Conservation (phyloP, 1,140 invertebrate genomes). For the Protaetia brevitarsis region DNA sequence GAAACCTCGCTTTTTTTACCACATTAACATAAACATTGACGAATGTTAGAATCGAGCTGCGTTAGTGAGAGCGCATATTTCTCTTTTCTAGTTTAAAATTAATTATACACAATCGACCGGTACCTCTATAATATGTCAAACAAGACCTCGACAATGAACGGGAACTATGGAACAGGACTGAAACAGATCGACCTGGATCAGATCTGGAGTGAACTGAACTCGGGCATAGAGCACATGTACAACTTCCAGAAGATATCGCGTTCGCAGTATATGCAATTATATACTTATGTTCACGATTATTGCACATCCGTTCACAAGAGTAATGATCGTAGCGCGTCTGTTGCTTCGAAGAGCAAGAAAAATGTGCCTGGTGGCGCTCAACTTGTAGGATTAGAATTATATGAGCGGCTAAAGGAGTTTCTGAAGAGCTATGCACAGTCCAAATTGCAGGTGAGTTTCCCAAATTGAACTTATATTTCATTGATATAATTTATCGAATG, state of each 20-base stretch:
- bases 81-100: slow-evolving; percentile 2
- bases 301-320: slow-evolving; percentile 89
- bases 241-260: slow-evolving; percentile 78
- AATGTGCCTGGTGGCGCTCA: slow-evolving; percentile 62
- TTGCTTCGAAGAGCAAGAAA: slow-evolving; percentile 39
- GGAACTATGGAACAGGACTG: slow-evolving; percentile 54
- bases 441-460: slow-evolving; percentile 64
- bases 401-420: slow-evolving; percentile 90
- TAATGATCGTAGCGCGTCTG: slow-evolving; percentile 49
- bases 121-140: slow-evolving; percentile 28
- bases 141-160: slow-evolving; percentile 32
- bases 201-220: slow-evolving; percentile 92
- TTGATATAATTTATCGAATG: too few species aligned
- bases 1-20: too few species aligned
- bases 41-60: background rate
- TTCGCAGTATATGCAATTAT: slow-evolving; percentile 48
- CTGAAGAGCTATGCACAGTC: slow-evolving; percentile 69
- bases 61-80: background rate
- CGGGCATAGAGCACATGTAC: slow-evolving; percentile 92
- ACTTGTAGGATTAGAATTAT: slow-evolving; percentile 92
- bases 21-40: too few species aligned
- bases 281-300: slow-evolving; percentile 92
- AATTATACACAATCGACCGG: background rate
- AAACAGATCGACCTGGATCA: slow-evolving; percentile 86
- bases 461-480: too few species aligned